These are phyloP conservation scores for Neosilurus hyrtlii DNA, from an alignment of 2,797 vertebrate genomes.

Conservation along the genomic window DNA sequence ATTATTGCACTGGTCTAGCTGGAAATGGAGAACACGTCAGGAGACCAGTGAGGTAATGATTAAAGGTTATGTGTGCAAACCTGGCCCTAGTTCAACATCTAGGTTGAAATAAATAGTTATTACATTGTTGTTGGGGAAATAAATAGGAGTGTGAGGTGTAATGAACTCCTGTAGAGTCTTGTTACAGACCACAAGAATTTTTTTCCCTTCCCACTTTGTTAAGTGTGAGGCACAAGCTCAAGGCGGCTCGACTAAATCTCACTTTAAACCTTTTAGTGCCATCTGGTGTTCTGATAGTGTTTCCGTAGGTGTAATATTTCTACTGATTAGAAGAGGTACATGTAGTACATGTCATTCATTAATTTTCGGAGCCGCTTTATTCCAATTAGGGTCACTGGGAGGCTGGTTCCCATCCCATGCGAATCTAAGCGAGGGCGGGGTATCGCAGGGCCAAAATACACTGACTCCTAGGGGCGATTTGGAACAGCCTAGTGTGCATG, in stretches of 20 bases:
- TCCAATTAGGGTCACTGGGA: no score
- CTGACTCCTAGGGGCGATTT: no score
- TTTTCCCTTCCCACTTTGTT: neutral
- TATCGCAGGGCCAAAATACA: no score
- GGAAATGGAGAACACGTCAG: neutral
- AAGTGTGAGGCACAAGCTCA: neutral
- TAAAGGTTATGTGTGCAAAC: neutral
- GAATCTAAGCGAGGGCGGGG: no score
- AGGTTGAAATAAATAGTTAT: neutral
- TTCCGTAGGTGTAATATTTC: neutral
- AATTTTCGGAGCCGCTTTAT: no score
- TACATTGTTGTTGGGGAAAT: neutral
- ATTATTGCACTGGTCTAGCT: neutral
- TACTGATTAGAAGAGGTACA: neutral
- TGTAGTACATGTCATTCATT: neutral
- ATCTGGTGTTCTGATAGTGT: constrained; percentile 1
- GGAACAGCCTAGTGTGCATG: no score
- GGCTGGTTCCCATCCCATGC: no score
- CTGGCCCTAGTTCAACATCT: neutral
- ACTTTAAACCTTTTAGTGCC: neutral
- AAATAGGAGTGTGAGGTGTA: neutral
- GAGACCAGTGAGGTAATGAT: neutral
- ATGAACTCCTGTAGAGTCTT: constrained; percentile 12
- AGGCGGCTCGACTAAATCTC: neutral
- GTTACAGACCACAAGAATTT: neutral